These are phyloP conservation scores for Microlaimidae sp. DNA, from an alignment of 2,888 invertebrate genomes.

Conservation along the genomic window DNA sequence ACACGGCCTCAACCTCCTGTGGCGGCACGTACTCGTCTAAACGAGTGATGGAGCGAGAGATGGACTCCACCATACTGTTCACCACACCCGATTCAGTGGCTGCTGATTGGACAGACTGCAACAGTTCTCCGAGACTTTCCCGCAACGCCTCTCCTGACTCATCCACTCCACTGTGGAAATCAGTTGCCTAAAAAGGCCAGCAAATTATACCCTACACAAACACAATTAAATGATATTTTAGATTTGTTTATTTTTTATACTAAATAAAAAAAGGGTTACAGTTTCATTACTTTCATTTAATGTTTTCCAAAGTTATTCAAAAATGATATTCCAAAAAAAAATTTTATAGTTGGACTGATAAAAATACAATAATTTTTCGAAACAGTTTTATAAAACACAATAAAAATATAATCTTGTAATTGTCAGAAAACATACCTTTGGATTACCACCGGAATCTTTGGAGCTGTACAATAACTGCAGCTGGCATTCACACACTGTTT, in stretches of 20 bases:
- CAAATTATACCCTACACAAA: not conserved
- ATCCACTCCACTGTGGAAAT: conserved; percentile 61
- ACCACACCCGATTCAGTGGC: conserved; percentile 51
- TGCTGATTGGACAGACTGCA: conserved; percentile 50
- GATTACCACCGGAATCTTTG: conserved; percentile 80
- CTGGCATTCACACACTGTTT: conserved; percentile 84
- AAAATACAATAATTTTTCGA: no score
- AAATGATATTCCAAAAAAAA: no score
- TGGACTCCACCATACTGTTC: conserved; percentile 67
- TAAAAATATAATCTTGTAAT: no score
- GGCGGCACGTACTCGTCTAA: conserved; percentile 20
- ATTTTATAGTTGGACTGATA: no score
- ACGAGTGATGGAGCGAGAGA: conserved; percentile 62
- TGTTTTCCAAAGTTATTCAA: no score
- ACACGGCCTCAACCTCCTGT: conserved; percentile 12
- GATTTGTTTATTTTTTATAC: no score
- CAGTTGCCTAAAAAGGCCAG: conserved; percentile 46
- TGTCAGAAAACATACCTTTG: no score
- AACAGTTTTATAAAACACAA: no score
- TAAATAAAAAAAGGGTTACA: no score
- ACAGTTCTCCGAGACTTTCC: conserved; percentile 58
- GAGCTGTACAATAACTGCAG: conserved; percentile 63
- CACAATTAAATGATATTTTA: conserved; percentile 1
- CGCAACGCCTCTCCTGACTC: conserved; percentile 58
- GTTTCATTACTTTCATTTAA: no score